phyloP scores from a whole-genome alignment of 2,113 vertebrate species.

The Vidua macroura region DNA sequence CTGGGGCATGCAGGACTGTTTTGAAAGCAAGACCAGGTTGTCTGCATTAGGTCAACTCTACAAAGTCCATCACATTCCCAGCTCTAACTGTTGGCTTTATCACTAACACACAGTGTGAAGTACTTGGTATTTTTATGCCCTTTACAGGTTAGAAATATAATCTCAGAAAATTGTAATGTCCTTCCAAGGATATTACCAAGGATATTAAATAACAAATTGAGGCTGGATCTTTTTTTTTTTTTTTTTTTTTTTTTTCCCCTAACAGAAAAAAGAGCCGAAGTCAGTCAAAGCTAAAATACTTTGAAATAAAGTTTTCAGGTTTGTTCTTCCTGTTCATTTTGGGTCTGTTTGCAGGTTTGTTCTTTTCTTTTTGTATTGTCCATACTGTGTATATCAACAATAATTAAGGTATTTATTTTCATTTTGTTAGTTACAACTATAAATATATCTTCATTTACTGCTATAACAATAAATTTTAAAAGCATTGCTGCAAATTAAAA shows the following conservation, averaged over 20 bases:
- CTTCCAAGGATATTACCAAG: not conserved
- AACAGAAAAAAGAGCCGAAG: not conserved
- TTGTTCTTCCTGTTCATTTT: not conserved
- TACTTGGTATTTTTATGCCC: not conserved
- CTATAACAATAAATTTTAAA: not conserved
- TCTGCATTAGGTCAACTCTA: not conserved
- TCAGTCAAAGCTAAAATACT: not conserved
- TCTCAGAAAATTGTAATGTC: not conserved
- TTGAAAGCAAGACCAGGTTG: not conserved
- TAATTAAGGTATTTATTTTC: not conserved
- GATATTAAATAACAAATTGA: not conserved
- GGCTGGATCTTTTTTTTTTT: not conserved
- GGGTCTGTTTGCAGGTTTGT: not conserved
- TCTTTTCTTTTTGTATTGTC: not conserved
- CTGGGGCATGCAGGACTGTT: not conserved
- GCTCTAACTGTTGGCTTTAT: not conserved
- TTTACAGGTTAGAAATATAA: not conserved
- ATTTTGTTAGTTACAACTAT: not conserved
- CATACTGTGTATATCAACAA: not conserved
- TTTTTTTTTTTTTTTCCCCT: not conserved
- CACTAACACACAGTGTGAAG: not conserved
- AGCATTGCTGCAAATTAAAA: not conserved
- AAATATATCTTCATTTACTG: not conserved
- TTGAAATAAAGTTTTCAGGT: not conserved
- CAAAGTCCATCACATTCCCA: not conserved